Conservation (phyloP, 1,140 invertebrate genomes). For the Adoxophyes honmai region DNA sequence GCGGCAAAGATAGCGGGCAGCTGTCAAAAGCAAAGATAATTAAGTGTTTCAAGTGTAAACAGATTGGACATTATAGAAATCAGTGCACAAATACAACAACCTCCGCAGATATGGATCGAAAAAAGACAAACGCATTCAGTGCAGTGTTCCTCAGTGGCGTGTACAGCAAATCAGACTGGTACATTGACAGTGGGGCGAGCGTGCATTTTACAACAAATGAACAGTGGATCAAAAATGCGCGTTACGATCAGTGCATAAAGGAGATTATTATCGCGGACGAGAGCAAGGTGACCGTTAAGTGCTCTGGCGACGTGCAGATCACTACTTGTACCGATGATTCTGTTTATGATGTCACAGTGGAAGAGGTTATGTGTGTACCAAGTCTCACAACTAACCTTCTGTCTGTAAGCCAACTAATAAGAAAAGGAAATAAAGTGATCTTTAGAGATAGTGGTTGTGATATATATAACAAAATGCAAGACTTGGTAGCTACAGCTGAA, state of each 20-base stretch:
- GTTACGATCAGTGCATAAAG: slow-evolving; percentile 6
- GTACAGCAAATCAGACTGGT: slow-evolving; percentile 18
- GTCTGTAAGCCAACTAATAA: slow-evolving; percentile 11
- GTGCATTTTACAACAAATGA: slow-evolving; percentile 18
- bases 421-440: slow-evolving; percentile 7
- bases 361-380: slow-evolving; percentile 10
- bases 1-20: slow-evolving; percentile 1
- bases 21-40: neutral
- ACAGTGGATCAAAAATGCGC: slow-evolving; percentile 11
- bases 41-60: slow-evolving; percentile 15
- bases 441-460: slow-evolving; percentile 5
- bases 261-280: slow-evolving; percentile 30
- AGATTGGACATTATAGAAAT: slow-evolving; percentile 3
- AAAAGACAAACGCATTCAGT: neutral
- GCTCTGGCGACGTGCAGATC: slow-evolving; percentile 19
- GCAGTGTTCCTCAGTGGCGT: neutral
- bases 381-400: slow-evolving; percentile 6
- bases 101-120: neutral
- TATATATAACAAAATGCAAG: slow-evolving; percentile 1
- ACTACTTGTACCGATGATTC: neutral
- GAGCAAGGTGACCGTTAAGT: slow-evolving; percentile 19
- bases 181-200: neutral
- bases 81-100: slow-evolving; percentile 8
- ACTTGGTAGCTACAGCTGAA: slow-evolving; percentile 2
- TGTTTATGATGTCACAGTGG: neutral